Evolutionary conservation across 2,888 invertebrate genomes (phyloP).

Genomic region (Drosophila pegasa): DNA sequence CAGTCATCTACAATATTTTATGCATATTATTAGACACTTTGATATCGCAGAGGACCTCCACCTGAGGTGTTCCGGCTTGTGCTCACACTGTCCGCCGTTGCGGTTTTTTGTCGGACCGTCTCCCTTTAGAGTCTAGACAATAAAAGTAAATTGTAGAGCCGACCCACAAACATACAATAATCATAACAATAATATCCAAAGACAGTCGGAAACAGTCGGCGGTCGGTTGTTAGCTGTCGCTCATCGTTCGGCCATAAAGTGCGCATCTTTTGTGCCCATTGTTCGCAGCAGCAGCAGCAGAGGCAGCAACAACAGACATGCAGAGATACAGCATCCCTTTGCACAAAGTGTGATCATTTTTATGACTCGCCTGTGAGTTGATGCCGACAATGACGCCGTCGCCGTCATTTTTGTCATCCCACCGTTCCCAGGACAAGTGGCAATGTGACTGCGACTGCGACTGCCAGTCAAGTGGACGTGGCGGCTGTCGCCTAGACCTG

Average conservation of each 20-base stretch:
- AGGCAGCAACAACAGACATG: background rate
- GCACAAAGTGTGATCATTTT: conserved; percentile 78
- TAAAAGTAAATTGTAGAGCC: conserved; percentile 53
- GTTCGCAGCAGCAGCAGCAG: conserved; percentile 52
- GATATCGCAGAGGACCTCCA: conserved; percentile 25
- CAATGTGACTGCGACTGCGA: conserved; percentile 54
- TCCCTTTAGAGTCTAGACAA: conserved; percentile 46
- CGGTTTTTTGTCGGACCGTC: conserved; percentile 47
- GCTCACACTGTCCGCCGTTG: conserved; percentile 50
- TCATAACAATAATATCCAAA: conserved; percentile 69
- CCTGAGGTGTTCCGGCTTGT: conserved; percentile 44
- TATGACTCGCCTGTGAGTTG: conserved; percentile 75
- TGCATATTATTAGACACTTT: conserved; percentile 45
- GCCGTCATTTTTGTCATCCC: conserved; percentile 49
- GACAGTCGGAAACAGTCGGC: conserved; percentile 70
- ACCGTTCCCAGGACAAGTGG: conserved; percentile 49
- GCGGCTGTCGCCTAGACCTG: conserved; percentile 70
- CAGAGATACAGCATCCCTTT: conserved; percentile 37
- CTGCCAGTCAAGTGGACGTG: conserved; percentile 61
- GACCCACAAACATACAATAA: conserved; percentile 74
- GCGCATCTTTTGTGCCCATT: conserved; percentile 54
- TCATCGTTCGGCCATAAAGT: conserved; percentile 60
- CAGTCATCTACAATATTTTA: conserved; percentile 13
- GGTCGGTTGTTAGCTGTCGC: conserved; percentile 29
- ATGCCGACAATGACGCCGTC: conserved; percentile 69